Conservation (phyloP, 2,888 invertebrate genomes). For the Aleiodes alternator region DNA sequence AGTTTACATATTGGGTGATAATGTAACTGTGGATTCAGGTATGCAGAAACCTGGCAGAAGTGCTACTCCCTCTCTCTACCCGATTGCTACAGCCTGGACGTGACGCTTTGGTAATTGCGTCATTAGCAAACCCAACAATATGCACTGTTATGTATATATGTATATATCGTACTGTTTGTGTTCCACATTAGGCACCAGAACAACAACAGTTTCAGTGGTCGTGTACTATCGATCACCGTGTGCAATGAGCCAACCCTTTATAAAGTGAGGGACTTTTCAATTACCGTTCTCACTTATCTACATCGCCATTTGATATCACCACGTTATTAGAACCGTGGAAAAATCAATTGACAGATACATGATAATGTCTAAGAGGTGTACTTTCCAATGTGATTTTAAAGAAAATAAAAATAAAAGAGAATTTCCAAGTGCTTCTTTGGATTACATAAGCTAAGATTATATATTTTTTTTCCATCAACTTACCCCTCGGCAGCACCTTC, state of each 20-base stretch:
- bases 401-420: too few relatives aligned
- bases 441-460: not conserved
- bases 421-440: too few relatives aligned
- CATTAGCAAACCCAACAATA: constrained; percentile 56
- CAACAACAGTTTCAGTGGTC: not conserved
- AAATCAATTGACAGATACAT: too few relatives aligned
- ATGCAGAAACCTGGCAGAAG: too few relatives aligned
- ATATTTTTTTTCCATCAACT: constrained; percentile 54
- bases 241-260: constrained; percentile 2
- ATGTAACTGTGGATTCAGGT: too few relatives aligned
- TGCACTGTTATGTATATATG: constrained; percentile 21
- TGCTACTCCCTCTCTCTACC: not conserved
- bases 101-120: constrained; percentile 59
- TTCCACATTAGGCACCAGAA: constrained; percentile 13
- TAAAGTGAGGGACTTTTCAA: not conserved
- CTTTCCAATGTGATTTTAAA: too few relatives aligned
- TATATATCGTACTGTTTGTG: constrained; percentile 3
- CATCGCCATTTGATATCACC: not conserved
- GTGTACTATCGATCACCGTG: constrained; percentile 7
- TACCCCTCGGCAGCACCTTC: constrained; percentile 64
- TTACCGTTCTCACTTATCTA: constrained; percentile 3
- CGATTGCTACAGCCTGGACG: constrained; percentile 38
- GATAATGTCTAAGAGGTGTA: too few relatives aligned
- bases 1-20: too few relatives aligned
- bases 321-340: too few relatives aligned